phyloP scores from a whole-genome alignment of 2,113 vertebrate species.

The Pseudolaguvia tuberculata region DNA sequence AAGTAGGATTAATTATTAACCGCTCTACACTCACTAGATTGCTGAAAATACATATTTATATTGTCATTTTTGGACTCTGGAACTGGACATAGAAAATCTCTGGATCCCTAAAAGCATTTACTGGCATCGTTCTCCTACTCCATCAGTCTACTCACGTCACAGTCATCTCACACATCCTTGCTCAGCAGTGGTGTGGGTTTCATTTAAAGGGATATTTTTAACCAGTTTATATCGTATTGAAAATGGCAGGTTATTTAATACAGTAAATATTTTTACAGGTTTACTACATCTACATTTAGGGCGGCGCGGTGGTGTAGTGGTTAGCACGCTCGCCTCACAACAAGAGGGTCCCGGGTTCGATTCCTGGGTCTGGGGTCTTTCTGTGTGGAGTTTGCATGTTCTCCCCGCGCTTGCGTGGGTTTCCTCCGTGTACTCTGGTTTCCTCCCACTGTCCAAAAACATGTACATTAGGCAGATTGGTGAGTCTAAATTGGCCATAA shows the following conservation, averaged over 20 bases:
- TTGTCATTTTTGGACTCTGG: not conserved
- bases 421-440: no score
- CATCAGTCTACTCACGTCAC: not conserved
- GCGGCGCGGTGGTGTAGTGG: no score
- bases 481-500: no score
- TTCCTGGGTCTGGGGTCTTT: no score
- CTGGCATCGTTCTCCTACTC: not conserved
- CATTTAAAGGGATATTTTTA: not conserved
- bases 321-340: no score
- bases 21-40: not conserved
- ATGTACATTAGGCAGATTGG: no score
- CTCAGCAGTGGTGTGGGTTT: not conserved
- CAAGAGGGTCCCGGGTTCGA: no score
- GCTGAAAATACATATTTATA: slow-evolving; percentile 10
- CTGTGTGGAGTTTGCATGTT: no score
- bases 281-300: no score
- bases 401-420: no score
- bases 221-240: not conserved
- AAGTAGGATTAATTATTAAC: not conserved
- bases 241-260: not conserved
- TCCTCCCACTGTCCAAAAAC: no score
- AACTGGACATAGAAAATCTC: not conserved
- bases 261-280: not conserved
- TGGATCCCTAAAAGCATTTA: not conserved
- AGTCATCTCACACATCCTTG: not conserved